Conservation (phyloP, 1,140 invertebrate genomes). For the Brachionus sp. region DNA sequence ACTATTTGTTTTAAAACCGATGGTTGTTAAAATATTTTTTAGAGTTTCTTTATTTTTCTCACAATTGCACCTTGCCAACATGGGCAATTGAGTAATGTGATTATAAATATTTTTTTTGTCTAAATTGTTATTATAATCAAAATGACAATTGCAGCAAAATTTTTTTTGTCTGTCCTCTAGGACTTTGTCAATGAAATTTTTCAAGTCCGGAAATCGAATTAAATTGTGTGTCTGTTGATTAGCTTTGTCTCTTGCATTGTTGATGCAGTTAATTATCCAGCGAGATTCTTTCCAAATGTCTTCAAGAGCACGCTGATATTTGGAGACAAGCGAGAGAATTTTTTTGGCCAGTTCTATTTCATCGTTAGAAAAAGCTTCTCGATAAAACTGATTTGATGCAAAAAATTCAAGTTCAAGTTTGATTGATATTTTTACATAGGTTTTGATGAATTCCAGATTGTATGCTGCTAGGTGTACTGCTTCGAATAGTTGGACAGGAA, state of each 20-base stretch:
- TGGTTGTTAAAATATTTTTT: neutral
- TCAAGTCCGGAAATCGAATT: neutral
- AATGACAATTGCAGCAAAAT: neutral
- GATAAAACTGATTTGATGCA: constrained; percentile 19
- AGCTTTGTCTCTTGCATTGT: constrained; percentile 77
- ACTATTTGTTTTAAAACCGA: constrained; percentile 17
- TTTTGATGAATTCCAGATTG: constrained; percentile 25
- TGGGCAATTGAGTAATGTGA: constrained; percentile 22
- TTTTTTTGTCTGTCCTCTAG: neutral
- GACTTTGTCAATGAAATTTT: neutral
- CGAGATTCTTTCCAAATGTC: constrained; percentile 81
- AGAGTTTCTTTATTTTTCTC: neutral
- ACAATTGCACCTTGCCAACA: neutral
- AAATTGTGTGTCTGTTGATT: neutral
- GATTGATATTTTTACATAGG: constrained; percentile 26
- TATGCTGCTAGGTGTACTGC: constrained; percentile 20
- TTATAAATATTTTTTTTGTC: constrained; percentile 22
- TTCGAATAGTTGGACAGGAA: constrained; percentile 81
- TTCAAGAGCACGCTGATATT: constrained; percentile 56
- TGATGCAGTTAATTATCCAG: constrained; percentile 90
- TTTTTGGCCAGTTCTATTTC: constrained; percentile 81
- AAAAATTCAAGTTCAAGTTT: constrained; percentile 46
- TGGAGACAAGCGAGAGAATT: constrained; percentile 68
- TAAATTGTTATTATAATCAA: constrained; percentile 8
- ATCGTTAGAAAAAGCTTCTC: constrained; percentile 76